phyloP scores from a whole-genome alignment of 2,113 vertebrate species.

The Seriola quinqueradiata region DNA sequence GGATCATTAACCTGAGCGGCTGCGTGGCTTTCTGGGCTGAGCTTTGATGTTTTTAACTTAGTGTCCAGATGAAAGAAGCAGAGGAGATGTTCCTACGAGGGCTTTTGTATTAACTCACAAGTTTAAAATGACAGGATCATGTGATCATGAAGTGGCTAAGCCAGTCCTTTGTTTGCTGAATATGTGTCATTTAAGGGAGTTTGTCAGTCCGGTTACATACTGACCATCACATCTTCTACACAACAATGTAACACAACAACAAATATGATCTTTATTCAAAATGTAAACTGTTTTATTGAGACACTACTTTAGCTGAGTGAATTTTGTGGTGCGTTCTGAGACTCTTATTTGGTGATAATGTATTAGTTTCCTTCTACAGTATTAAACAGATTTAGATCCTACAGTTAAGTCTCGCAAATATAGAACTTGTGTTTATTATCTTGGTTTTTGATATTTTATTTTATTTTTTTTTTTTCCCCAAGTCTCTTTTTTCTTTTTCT shows the following conservation, averaged over 20 bases:
- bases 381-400: background rate
- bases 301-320: no score
- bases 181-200: background rate
- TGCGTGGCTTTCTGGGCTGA: background rate
- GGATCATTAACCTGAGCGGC: slow-evolving; percentile 23
- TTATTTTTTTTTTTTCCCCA: background rate
- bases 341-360: no score
- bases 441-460: background rate
- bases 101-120: background rate
- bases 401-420: background rate
- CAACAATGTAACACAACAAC: background rate
- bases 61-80: background rate
- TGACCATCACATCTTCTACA: background rate
- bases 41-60: slow-evolving; percentile 15
- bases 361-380: background rate
- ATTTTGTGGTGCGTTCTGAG: background rate
- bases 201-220: no score
- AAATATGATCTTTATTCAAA: background rate
- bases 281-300: background rate
- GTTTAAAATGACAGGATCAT: no score
- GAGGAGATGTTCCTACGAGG: background rate
- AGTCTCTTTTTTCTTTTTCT: background rate
- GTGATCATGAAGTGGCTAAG: no score
- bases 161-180: no score
- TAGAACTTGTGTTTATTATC: background rate